These are phyloP conservation scores for Propithecus perrieri DNA, from an alignment of 2,797 vertebrate genomes.

Conservation along the genomic window DNA sequence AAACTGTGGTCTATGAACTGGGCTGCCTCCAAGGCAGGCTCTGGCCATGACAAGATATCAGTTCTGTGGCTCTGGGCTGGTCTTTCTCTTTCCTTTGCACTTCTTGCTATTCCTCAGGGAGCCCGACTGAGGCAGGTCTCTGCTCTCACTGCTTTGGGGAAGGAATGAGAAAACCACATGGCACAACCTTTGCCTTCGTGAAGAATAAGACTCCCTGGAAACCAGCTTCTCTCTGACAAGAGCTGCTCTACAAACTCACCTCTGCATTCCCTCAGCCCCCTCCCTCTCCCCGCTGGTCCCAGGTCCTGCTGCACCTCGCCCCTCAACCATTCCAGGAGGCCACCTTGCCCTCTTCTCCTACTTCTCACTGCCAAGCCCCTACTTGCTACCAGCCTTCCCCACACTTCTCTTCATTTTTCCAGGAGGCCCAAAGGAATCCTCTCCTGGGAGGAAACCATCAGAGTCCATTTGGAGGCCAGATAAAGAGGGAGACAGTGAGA, in stretches of 20 bases:
- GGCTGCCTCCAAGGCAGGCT: background rate
- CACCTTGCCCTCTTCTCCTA: background rate
- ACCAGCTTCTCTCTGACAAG: background rate
- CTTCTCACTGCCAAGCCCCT: background rate
- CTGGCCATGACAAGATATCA: background rate
- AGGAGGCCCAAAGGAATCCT: slow-evolving; percentile 26
- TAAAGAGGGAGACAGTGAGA: slow-evolving; percentile 67
- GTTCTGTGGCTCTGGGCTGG: background rate
- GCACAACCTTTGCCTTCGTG: background rate
- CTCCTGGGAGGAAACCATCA: slow-evolving; percentile 57
- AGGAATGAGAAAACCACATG: background rate
- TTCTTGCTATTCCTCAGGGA: slow-evolving; percentile 8
- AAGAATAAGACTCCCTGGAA: slow-evolving; percentile 12
- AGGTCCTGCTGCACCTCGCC: background rate
- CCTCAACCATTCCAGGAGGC: background rate
- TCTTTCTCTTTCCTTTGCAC: background rate
- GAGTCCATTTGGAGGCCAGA: slow-evolving; percentile 64
- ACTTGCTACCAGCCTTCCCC: background rate
- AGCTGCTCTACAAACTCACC: background rate
- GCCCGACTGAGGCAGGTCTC: background rate
- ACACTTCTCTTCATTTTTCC: slow-evolving; percentile 5
- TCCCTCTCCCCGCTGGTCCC: background rate
- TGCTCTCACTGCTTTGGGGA: background rate
- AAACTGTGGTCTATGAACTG: background rate
- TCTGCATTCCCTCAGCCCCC: background rate